phyloP scores from a whole-genome alignment of 2,888 invertebrate genomes.

The Drosophila borealis region DNA sequence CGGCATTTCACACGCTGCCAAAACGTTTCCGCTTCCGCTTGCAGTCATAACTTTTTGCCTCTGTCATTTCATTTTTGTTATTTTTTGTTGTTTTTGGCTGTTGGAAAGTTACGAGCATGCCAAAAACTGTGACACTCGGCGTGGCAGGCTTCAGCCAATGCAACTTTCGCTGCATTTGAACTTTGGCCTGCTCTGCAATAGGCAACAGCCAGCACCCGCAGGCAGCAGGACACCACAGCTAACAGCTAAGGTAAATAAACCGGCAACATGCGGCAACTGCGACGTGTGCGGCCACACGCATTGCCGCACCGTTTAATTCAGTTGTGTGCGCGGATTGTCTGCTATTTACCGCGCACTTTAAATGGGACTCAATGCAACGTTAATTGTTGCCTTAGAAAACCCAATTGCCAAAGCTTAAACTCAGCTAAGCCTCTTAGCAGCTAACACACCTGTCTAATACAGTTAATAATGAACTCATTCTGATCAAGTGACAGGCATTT shows the following conservation, averaged over 20 bases:
- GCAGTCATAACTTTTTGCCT: slow-evolving; percentile 67
- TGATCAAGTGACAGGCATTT: too few species aligned
- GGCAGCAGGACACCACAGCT: slow-evolving; percentile 21
- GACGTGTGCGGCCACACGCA: slow-evolving; percentile 9
- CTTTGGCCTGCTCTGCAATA: slow-evolving; percentile 25
- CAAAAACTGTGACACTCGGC: slow-evolving; percentile 50
- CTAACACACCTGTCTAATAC: neutral
- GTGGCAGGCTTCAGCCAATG: slow-evolving; percentile 32
- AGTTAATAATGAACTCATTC: too few species aligned
- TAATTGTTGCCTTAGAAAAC: neutral
- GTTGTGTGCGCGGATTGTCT: slow-evolving; percentile 4
- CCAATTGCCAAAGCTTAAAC: neutral
- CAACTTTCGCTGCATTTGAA: slow-evolving; percentile 58
- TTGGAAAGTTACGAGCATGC: slow-evolving; percentile 50
- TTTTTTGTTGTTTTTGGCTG: slow-evolving; percentile 11
- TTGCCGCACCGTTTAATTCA: slow-evolving; percentile 5
- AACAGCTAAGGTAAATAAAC: slow-evolving; percentile 58
- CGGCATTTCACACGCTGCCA: slow-evolving; percentile 76
- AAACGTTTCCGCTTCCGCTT: slow-evolving; percentile 75
- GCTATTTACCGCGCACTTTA: neutral
- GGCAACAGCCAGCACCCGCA: slow-evolving; percentile 11
- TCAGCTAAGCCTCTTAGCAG: neutral
- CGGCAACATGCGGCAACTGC: slow-evolving; percentile 57
- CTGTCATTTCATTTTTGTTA: slow-evolving; percentile 7
- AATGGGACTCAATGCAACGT: neutral